Conservation (phyloP, 1,140 invertebrate species). For the Ostrea denselamellosa region DNA sequence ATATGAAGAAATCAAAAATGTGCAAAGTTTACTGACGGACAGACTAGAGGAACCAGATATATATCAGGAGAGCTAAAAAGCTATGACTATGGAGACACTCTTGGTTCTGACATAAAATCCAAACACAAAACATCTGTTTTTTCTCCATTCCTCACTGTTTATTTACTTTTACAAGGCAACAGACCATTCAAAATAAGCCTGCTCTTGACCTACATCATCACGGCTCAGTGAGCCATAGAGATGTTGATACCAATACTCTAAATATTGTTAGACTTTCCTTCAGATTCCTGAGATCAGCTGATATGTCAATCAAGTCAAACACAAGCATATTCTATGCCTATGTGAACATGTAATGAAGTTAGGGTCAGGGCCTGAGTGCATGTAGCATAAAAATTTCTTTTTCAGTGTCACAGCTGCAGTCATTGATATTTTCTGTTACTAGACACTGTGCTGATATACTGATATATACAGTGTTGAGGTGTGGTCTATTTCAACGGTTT, state of each 20-base stretch:
- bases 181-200: neutral
- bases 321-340: neutral
- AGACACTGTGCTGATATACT: too few species aligned
- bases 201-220: neutral
- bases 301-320: neutral
- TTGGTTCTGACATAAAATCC: neutral
- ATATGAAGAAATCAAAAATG: too few species aligned
- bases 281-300: neutral
- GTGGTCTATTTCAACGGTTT: too few species aligned
- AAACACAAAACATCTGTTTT: constrained; percentile 11
- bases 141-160: neutral
- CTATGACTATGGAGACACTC: neutral
- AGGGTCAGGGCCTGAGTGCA: neutral
- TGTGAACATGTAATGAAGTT: neutral
- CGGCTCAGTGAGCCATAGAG: neutral
- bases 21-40: too few species aligned
- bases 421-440: neutral
- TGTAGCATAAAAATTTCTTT: neutral
- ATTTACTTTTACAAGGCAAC: neutral
- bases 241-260: neutral
- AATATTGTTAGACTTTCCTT: neutral
- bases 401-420: neutral
- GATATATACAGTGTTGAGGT: too few species aligned
- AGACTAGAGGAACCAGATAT: too few species aligned
- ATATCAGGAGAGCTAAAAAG: too few species aligned